These are phyloP conservation scores for Varanus salvator DNA, from an alignment of 2,113 vertebrate genomes.

Conservation along the genomic window DNA sequence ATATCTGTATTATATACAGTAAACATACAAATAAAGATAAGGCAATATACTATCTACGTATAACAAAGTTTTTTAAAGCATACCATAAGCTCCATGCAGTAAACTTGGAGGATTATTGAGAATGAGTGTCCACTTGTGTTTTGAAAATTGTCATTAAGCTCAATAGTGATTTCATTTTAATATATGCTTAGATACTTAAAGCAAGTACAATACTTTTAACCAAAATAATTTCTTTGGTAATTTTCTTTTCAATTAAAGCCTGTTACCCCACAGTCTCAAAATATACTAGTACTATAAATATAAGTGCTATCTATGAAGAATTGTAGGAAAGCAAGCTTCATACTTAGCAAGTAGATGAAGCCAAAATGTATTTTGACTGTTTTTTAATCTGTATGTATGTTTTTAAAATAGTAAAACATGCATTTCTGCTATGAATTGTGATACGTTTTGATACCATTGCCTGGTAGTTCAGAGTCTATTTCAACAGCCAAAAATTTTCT, in stretches of 20 bases:
- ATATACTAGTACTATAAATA: constrained; percentile 79
- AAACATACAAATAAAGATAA: constrained; percentile 91
- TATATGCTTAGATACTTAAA: constrained; percentile 84
- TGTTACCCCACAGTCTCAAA: constrained; percentile 68
- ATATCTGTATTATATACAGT: constrained; percentile 77
- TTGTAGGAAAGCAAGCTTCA: constrained; percentile 75
- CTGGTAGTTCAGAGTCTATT: constrained; percentile 66
- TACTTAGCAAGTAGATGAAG: constrained; percentile 70
- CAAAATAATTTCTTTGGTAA: constrained; percentile 82
- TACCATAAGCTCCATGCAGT: constrained; percentile 82
- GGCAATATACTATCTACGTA: constrained; percentile 78
- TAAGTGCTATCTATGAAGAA: constrained; percentile 77
- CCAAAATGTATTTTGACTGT: constrained; percentile 47
- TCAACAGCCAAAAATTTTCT: constrained; percentile 72
- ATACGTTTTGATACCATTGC: constrained; percentile 53
- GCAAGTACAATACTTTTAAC: constrained; percentile 83
- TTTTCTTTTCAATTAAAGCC: constrained; percentile 82
- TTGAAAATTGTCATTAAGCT: constrained; percentile 77
- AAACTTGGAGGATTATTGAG: constrained; percentile 80
- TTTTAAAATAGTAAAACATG: constrained; percentile 30
- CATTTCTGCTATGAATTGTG: constrained; percentile 58
- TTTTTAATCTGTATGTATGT: constrained; percentile 58
- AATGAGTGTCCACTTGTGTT: constrained; percentile 69
- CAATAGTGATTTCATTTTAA: constrained; percentile 75
- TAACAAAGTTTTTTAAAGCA: constrained; percentile 89